Evolutionary conservation across 2,113 vertebrate genomes (phyloP).

Genomic region (Haemorhous mexicanus): DNA sequence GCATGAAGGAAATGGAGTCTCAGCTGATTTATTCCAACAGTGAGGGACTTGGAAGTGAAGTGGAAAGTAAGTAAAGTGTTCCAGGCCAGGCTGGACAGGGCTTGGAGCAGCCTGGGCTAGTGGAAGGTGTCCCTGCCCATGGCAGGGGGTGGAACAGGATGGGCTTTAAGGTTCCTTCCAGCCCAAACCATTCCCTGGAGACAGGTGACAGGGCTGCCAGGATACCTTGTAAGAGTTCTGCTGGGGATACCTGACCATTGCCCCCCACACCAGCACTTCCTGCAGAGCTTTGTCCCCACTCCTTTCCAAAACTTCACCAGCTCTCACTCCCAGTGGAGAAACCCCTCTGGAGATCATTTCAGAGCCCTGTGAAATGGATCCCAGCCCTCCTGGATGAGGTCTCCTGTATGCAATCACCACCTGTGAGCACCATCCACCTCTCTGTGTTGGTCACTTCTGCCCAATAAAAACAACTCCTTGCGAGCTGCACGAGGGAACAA

Average conservation of each 20-base stretch:
- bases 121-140: not conserved
- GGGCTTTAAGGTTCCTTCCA: not conserved
- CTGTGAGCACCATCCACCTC: not conserved
- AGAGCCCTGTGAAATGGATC: not conserved
- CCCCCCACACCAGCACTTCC: not conserved
- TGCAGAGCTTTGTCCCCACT: not conserved
- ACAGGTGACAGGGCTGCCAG: not conserved
- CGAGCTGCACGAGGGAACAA: not conserved
- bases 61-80: not conserved
- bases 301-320: not conserved
- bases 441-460: not conserved
- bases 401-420: not conserved
- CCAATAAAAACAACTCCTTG: not conserved
- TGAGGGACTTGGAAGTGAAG: not conserved
- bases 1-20: not conserved
- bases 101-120: not conserved
- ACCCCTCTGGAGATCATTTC: not conserved
- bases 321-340: not conserved
- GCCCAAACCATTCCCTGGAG: not conserved
- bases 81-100: not conserved
- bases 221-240: fast-evolving
- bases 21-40: not conserved
- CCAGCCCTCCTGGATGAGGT: not conserved
- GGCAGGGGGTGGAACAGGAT: not conserved
- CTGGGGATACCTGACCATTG: too few species aligned